Conservation (phyloP, 2,797 vertebrate species). For the Chaetophractus vellerosus region DNA sequence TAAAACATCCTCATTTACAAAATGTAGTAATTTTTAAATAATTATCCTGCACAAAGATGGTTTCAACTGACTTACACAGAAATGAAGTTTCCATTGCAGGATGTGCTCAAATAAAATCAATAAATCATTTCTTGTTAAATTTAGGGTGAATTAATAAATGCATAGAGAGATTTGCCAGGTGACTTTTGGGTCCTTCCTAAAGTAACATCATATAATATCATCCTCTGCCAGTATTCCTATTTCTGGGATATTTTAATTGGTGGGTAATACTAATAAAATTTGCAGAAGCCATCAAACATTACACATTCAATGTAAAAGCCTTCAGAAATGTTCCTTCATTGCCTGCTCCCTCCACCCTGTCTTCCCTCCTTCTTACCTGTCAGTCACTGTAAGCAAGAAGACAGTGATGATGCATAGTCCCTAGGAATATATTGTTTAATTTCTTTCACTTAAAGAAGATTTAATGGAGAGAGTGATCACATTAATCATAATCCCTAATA, state of each 20-base stretch:
- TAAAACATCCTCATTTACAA: background rate
- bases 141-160: background rate
- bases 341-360: background rate
- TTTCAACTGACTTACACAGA: background rate
- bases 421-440: background rate
- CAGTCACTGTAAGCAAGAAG: background rate
- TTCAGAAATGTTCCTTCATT: background rate
- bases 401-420: background rate
- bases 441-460: background rate
- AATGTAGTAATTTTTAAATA: background rate
- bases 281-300: background rate
- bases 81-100: background rate
- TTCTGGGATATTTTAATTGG: background rate
- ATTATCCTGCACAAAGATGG: background rate
- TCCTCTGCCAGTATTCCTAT: background rate
- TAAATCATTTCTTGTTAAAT: background rate
- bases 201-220: background rate
- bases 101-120: background rate
- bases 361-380: rapidly evolving
- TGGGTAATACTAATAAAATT: background rate
- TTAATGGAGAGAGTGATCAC: background rate
- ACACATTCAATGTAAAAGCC: background rate
- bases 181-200: too few species aligned
- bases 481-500: background rate
- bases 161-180: background rate